These are phyloP conservation scores for Heterodera carotae DNA, from an alignment of 1,140 invertebrate genomes.

Conservation along the genomic window DNA sequence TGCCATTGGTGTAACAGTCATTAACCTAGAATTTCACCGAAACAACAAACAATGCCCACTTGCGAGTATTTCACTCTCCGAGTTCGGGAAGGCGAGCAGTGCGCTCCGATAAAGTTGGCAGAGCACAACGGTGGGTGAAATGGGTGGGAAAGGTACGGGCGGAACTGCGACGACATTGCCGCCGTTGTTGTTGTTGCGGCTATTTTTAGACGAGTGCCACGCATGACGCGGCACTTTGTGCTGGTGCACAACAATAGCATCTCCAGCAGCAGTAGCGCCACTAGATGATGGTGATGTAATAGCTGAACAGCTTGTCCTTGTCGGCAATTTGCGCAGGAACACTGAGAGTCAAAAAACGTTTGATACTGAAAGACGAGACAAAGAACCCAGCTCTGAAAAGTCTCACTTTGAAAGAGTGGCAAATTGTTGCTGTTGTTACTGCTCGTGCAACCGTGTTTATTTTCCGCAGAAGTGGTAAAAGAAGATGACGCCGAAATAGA, in stretches of 20 bases:
- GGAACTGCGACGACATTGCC: not conserved
- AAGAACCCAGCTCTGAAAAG: not conserved
- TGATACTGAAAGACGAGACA: not conserved
- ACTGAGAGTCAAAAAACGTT: not conserved
- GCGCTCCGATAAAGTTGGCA: conserved; percentile 89
- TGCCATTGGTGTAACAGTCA: too few relatives aligned
- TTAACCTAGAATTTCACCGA: conserved; percentile 30
- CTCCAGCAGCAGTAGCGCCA: too few relatives aligned
- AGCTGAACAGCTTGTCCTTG: not conserved
- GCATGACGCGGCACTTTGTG: not conserved
- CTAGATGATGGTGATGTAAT: too few relatives aligned
- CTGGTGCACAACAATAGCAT: not conserved
- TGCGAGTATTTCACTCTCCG: conserved; percentile 89
- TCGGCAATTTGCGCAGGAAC: not conserved
- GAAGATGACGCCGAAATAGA: not conserved
- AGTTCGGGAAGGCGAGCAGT: conserved; percentile 82
- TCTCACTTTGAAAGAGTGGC: conserved; percentile 10
- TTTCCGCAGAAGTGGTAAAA: not conserved
- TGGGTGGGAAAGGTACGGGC: conserved; percentile 71
- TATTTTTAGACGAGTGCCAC: not conserved
- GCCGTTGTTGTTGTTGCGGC: not conserved
- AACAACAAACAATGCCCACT: conserved; percentile 68
- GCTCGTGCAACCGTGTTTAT: not conserved
- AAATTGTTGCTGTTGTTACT: not conserved
- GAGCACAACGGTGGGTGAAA: conserved; percentile 78